phyloP scores from a whole-genome alignment of 2,113 vertebrate species.

The human region DNA sequence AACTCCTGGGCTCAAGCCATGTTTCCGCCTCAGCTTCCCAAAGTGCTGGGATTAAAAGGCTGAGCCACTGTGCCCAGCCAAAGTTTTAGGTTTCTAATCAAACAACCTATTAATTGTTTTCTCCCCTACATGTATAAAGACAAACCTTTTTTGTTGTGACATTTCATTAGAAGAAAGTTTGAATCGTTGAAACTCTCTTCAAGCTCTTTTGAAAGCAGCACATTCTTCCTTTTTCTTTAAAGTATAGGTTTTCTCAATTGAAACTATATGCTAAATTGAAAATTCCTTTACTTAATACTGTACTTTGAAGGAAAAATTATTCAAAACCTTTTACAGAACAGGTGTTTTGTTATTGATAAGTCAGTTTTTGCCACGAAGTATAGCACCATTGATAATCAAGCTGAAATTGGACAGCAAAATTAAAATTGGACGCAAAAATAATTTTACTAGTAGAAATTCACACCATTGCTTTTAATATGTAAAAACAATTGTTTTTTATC shows the following conservation, averaged over 20 bases:
- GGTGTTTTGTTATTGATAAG: slow-evolving; percentile 73
- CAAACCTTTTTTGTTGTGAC: slow-evolving; percentile 48
- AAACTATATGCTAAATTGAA: slow-evolving; percentile 23
- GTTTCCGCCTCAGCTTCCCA: too few relatives aligned
- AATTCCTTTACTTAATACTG: slow-evolving; percentile 38
- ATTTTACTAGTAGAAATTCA: slow-evolving; percentile 45
- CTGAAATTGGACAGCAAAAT: slow-evolving; percentile 31
- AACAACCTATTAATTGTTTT: slow-evolving; percentile 40
- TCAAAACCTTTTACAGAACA: slow-evolving; percentile 37
- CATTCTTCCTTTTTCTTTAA: slow-evolving; percentile 40
- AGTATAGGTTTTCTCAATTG: slow-evolving; percentile 28
- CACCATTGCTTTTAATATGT: slow-evolving; percentile 10
- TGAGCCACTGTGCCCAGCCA: too few relatives aligned
- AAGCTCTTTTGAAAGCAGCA: slow-evolving; percentile 53
- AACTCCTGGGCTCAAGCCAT: too few relatives aligned
- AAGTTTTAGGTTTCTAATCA: slow-evolving; percentile 62
- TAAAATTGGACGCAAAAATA: slow-evolving; percentile 49
- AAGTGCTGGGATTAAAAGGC: too few relatives aligned
- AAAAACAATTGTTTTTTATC: slow-evolving; percentile 11
- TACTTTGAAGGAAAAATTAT: slow-evolving; percentile 50
- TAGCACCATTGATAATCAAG: slow-evolving; percentile 58
- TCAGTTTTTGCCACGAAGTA: slow-evolving; percentile 47
- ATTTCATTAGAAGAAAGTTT: slow-evolving; percentile 61
- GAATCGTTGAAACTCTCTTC: slow-evolving; percentile 36
- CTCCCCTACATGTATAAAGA: not conserved